Evolutionary conservation across 1,140 invertebrate species (phyloP).

Genomic region (Leptinotarsa undecemlineata): DNA sequence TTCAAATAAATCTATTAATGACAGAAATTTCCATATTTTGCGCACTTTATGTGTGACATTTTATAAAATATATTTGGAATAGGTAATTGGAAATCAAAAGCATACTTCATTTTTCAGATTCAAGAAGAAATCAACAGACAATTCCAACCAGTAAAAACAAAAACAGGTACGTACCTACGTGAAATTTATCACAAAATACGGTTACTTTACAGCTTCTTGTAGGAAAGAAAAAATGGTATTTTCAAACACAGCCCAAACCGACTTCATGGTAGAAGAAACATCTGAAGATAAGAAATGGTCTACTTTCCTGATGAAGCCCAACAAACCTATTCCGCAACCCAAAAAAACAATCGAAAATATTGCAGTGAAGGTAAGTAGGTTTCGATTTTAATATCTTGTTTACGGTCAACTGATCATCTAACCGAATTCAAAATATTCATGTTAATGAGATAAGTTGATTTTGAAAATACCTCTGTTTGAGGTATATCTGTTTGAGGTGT

Average conservation of each 20-base stretch:
- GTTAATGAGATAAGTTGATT: no score
- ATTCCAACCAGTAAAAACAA: not conserved
- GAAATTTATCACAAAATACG: not conserved
- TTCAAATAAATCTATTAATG: no score
- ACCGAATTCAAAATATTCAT: no score
- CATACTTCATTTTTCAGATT: not conserved
- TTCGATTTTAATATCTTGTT: no score
- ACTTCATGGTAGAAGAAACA: not conserved
- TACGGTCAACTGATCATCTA: no score
- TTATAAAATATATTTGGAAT: no score
- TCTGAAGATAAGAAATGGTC: conserved; percentile 65
- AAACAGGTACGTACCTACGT: not conserved
- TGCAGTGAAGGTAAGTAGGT: conserved; percentile 24
- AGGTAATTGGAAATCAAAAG: no score
- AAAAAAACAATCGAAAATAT: conserved; percentile 51
- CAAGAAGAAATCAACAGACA: not conserved
- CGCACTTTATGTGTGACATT: no score
- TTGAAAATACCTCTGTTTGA: no score
- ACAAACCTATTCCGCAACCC: conserved; percentile 63
- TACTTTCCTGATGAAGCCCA: conserved; percentile 73
- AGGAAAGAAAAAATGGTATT: conserved; percentile 14
- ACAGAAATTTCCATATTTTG: no score
- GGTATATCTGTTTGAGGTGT: no score
- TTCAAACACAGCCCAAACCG: conserved; percentile 14
- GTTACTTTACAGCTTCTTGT: not conserved